These are phyloP conservation scores for Datnioides undecimradiatus DNA, from an alignment of 2,113 vertebrate genomes.

Conservation along the genomic window DNA sequence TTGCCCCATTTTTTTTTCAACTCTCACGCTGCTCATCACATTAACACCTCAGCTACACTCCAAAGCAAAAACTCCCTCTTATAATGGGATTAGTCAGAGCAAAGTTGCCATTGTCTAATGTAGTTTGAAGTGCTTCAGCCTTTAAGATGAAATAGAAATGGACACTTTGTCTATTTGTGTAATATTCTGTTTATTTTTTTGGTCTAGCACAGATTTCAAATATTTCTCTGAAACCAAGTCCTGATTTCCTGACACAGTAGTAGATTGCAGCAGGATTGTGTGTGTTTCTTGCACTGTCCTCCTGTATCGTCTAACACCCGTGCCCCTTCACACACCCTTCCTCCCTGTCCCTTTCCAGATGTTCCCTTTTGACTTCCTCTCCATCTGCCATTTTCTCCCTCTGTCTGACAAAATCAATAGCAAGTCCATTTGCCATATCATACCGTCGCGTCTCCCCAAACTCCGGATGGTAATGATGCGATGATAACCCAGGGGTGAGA, in stretches of 20 bases:
- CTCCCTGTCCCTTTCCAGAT: conserved; percentile 72
- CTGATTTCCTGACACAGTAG: neutral
- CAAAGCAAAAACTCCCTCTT: conserved; percentile 49
- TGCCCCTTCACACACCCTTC: conserved; percentile 57
- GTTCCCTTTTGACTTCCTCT: conserved; percentile 71
- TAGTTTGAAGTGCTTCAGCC: neutral
- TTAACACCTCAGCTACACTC: conserved; percentile 73
- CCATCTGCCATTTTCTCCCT: conserved; percentile 75
- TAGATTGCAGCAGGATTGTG: conserved; percentile 41
- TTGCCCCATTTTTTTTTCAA: conserved; percentile 74
- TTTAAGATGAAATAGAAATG: conserved; percentile 42
- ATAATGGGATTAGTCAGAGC: conserved; percentile 66
- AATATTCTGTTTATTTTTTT: conserved; percentile 18
- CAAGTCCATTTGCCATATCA: conserved; percentile 85
- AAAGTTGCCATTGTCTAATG: conserved; percentile 60
- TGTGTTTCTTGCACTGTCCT: conserved; percentile 45
- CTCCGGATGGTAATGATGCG: conserved; percentile 85
- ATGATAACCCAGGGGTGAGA: conserved; percentile 84
- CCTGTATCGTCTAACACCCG: conserved; percentile 69
- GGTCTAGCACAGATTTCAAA: conserved; percentile 2
- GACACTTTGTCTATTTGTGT: conserved; percentile 35
- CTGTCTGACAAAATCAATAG: conserved; percentile 83
- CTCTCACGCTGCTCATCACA: conserved; percentile 79
- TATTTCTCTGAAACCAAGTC: conserved; percentile 8
- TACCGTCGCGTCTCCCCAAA: conserved; percentile 76